phyloP scores from a whole-genome alignment of 2,113 vertebrate species.

The Leiothrix lutea region DNA sequence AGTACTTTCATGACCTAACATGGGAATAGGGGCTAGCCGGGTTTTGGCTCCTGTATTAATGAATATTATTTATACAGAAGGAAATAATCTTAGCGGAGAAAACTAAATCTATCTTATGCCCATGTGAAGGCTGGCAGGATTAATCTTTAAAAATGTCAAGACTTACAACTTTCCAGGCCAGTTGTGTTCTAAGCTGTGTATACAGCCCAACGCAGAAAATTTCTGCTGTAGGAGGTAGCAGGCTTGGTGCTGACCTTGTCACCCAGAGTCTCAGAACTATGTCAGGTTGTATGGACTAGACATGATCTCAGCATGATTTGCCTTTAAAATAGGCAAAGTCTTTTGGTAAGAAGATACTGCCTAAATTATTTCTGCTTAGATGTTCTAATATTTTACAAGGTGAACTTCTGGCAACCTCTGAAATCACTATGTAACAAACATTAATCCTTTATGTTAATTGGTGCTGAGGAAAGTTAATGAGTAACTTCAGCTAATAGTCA shows the following conservation, averaged over 20 bases:
- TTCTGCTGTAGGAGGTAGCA: not conserved
- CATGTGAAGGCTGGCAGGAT: rapidly evolving
- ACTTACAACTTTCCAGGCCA: rapidly evolving
- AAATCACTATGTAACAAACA: not conserved
- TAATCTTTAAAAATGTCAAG: not conserved
- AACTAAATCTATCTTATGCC: not conserved
- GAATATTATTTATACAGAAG: not conserved
- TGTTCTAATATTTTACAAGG: not conserved
- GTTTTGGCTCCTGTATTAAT: not conserved
- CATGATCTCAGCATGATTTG: not conserved
- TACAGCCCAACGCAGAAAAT: rapidly evolving
- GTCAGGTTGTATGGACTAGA: not conserved
- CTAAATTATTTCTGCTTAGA: not conserved
- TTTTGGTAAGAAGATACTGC: not conserved
- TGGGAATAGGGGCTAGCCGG: not conserved
- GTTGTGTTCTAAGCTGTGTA: not conserved
- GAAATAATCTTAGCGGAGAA: not conserved
- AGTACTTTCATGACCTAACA: not conserved
- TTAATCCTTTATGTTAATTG: not conserved
- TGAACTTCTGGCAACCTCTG: not conserved
- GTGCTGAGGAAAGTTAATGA: not conserved
- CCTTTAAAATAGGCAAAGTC: not conserved
- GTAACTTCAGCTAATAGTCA: not conserved
- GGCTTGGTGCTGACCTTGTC: not conserved
- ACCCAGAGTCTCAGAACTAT: not conserved